Conservation (phyloP, 2,113 vertebrate species). For the Peucedramus taeniatus region DNA sequence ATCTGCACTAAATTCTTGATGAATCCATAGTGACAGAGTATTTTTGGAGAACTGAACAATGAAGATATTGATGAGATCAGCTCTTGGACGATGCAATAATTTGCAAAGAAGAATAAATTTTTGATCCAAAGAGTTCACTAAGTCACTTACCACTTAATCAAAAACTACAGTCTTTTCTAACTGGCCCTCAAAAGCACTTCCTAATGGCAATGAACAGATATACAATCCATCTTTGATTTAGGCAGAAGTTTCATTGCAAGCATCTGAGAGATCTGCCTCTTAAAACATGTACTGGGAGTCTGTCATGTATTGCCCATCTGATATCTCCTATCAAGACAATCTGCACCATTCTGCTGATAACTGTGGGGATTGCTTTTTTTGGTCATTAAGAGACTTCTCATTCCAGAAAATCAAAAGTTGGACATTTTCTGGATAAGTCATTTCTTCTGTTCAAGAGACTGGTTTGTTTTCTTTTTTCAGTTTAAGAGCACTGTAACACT, state of each 20-base stretch:
- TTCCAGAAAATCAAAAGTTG: not conserved
- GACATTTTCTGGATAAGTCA: not conserved
- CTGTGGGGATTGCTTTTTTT: not conserved
- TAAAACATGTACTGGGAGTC: not conserved
- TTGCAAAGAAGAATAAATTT: not conserved
- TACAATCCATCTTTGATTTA: not conserved
- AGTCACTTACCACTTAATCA: not conserved
- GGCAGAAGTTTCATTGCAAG: not conserved
- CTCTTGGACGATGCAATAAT: not conserved
- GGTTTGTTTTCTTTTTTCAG: not conserved
- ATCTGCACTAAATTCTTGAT: not conserved
- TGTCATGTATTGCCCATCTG: not conserved
- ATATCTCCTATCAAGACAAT: not conserved
- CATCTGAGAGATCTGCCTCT: not conserved
- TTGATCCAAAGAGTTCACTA: not conserved
- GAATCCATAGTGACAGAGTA: not conserved
- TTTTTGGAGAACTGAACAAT: not conserved
- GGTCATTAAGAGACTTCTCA: not conserved
- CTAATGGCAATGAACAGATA: not conserved
- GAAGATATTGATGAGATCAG: not conserved
- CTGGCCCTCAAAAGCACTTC: not conserved
- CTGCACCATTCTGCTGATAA: not conserved
- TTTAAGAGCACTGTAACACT: not conserved
- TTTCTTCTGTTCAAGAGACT: not conserved
- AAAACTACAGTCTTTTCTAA: not conserved